Percentiles rank a stretch among this genome's conserved stretches.
Conservation (phyloP, 1,140 invertebrate genomes). For the Leguminivora glycinivorella region DNA sequence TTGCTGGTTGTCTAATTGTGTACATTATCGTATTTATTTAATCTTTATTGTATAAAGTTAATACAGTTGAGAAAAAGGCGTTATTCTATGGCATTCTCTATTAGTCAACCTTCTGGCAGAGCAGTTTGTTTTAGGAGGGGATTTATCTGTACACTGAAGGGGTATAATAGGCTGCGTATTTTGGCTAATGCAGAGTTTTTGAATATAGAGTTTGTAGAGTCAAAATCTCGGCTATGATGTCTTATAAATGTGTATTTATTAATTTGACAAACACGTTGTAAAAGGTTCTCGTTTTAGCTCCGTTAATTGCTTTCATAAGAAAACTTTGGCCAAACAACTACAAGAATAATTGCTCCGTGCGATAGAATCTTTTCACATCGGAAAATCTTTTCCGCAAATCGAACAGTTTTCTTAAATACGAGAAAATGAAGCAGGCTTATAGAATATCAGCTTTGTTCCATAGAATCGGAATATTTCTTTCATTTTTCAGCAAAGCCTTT, state of each 20-base stretch:
- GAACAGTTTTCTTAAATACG: conserved; percentile 9
- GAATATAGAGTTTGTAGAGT: too few relatives aligned
- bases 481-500: conserved; percentile 16
- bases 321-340: not conserved
- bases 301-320: not conserved
- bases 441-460: conserved; percentile 4
- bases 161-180: too few relatives aligned
- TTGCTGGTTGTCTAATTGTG: not conserved
- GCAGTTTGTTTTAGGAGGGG: too few relatives aligned
- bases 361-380: conserved; percentile 15
- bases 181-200: too few relatives aligned
- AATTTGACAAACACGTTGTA: too few relatives aligned
- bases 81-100: too few relatives aligned
- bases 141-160: too few relatives aligned
- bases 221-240: too few relatives aligned
- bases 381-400: conserved; percentile 18
- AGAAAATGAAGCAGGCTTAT: conserved; percentile 22
- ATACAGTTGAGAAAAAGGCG: too few relatives aligned
- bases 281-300: not conserved
- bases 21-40: not conserved
- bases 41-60: too few relatives aligned
- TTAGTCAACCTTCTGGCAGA: too few relatives aligned
- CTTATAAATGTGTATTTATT: too few relatives aligned
- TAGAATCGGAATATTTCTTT: conserved; percentile 13
- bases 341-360: conserved; percentile 6